Evolutionary conservation across 2,888 invertebrate genomes (phyloP).

Genomic region (Calliscelio sp.): DNA sequence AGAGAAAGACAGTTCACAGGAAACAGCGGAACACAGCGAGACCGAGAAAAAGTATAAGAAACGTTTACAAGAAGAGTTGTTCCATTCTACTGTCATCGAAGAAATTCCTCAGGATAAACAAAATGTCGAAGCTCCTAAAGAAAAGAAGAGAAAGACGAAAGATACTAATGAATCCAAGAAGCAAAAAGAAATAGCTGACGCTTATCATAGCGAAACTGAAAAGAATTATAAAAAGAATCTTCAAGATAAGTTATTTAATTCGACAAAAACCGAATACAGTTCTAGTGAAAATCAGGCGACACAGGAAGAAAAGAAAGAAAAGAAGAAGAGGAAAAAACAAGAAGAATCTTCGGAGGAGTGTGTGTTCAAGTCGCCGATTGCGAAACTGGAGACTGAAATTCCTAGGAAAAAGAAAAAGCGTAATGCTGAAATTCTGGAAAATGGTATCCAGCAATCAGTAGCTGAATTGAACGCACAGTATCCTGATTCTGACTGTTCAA

Average conservation of each 20-base stretch:
- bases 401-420: background rate
- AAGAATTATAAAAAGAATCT: constrained; percentile 33
- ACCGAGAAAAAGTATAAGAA: no score
- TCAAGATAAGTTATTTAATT: constrained; percentile 20
- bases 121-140: background rate
- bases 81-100: no score
- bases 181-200: no score
- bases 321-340: no score
- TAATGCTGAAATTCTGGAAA: background rate
- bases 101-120: no score
- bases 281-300: background rate
- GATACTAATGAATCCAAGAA: background rate
- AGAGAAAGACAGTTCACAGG: no score
- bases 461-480: no score
- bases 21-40: no score
- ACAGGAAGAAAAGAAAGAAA: background rate
- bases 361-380: no score
- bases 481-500: constrained; percentile 29
- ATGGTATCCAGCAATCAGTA: background rate
- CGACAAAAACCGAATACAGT: no score
- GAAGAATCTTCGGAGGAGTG: no score
- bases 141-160: background rate
- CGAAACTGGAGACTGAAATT: background rate
- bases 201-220: constrained; percentile 24
- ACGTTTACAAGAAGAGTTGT: no score